Evolutionary conservation across 2,113 vertebrate species (phyloP).

Genomic region (Amphiprion percula): DNA sequence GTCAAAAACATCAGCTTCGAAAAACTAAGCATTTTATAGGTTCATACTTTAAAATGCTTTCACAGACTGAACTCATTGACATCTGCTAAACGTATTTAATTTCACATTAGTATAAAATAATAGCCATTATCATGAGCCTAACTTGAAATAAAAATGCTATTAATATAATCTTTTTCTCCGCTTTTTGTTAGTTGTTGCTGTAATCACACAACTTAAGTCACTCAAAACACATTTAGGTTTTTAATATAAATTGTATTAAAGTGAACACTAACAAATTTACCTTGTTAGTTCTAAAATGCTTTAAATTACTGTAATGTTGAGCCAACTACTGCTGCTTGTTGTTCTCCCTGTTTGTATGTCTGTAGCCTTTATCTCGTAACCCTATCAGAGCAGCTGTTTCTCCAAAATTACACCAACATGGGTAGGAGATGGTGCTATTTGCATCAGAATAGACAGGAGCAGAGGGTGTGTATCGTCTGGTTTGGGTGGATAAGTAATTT

Average conservation of each 20-base stretch:
- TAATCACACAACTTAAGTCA: not conserved
- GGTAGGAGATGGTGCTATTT: not conserved
- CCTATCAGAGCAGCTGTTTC: not conserved
- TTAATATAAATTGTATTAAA: not conserved
- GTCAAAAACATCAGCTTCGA: too few relatives aligned
- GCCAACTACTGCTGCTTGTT: not conserved
- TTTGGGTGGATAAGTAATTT: not conserved
- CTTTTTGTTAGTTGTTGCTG: not conserved
- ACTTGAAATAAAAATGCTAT: not conserved
- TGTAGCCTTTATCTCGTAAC: too few relatives aligned
- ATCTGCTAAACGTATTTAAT: too few relatives aligned
- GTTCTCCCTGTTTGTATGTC: too few relatives aligned
- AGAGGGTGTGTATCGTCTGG: not conserved
- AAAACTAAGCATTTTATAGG: too few relatives aligned
- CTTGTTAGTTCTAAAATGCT: not conserved
- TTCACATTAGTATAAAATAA: not conserved
- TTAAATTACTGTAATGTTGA: not conserved
- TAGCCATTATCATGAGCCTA: not conserved
- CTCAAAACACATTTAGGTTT: too few relatives aligned
- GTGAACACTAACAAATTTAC: not conserved
- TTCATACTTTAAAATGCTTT: too few relatives aligned
- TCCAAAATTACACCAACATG: not conserved
- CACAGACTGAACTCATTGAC: too few relatives aligned
- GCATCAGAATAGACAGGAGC: not conserved
- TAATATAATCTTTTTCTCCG: not conserved